Conservation (phyloP, 2,113 vertebrate genomes). For the Menidia beryllina region DNA sequence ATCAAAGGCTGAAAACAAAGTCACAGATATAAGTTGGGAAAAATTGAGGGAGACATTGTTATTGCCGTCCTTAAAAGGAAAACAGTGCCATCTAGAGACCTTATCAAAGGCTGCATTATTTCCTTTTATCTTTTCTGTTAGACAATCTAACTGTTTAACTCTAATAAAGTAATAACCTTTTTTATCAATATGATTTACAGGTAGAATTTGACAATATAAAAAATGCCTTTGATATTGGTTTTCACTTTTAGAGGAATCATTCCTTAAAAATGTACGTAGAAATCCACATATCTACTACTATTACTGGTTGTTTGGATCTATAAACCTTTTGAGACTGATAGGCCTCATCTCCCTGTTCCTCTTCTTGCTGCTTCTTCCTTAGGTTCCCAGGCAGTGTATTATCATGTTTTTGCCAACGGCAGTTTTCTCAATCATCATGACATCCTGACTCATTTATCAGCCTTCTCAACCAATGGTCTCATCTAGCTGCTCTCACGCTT, state of each 20-base stretch:
- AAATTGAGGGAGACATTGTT: slow-evolving; percentile 20
- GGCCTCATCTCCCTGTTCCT: slow-evolving; percentile 25
- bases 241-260: too few relatives aligned
- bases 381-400: slow-evolving; percentile 76
- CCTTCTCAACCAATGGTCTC: slow-evolving; percentile 25
- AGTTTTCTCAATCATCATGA: slow-evolving; percentile 67
- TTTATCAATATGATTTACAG: too few relatives aligned
- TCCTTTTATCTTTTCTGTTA: neutral
- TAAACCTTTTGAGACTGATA: slow-evolving; percentile 24
- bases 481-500: slow-evolving; percentile 15
- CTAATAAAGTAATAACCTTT: neutral
- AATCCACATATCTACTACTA: too few relatives aligned
- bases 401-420: slow-evolving; percentile 64
- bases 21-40: slow-evolving; percentile 2
- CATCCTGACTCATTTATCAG: slow-evolving; percentile 50
- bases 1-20: neutral
- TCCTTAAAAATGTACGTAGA: neutral
- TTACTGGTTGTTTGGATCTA: too few relatives aligned
- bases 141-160: neutral
- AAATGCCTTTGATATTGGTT: neutral
- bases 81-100: slow-evolving; percentile 84
- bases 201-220: too few relatives aligned
- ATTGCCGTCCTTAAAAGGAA: slow-evolving; percentile 73
- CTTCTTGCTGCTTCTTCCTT: slow-evolving; percentile 46
- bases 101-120: slow-evolving; percentile 22